Evolutionary conservation across 2,113 vertebrate genomes (phyloP).

Genomic region (Larimichthys crocea): DNA sequence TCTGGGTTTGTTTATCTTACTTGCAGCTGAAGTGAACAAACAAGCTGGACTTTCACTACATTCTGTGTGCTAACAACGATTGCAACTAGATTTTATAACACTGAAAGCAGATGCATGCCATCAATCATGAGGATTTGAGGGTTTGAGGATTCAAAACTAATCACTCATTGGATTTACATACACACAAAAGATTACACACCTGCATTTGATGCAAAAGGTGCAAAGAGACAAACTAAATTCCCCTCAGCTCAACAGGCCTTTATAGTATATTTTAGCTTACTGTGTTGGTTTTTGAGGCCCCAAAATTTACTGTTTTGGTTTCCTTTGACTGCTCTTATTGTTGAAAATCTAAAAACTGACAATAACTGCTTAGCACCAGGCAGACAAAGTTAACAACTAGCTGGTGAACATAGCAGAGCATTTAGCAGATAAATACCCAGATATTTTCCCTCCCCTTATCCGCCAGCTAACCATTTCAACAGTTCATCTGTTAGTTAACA

Average conservation of each 20-base stretch:
- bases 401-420: neutral
- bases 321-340: neutral
- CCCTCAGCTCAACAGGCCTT: too few relatives aligned
- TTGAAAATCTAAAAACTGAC: neutral
- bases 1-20: conserved; percentile 46
- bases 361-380: neutral
- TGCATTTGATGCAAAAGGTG: neutral
- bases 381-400: neutral
- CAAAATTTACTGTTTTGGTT: neutral
- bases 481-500: too few relatives aligned
- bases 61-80: neutral
- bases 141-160: neutral
- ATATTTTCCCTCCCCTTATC: too few relatives aligned
- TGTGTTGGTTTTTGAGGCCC: neutral
- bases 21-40: conserved; percentile 40
- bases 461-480: too few relatives aligned
- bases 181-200: neutral
- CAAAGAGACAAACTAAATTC: neutral
- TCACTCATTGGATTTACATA: neutral
- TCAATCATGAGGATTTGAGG: neutral
- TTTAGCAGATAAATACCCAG: neutral
- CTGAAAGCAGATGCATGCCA: neutral
- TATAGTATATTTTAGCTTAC: neutral
- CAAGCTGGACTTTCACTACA: conserved; percentile 11
- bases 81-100: neutral